Evolutionary conservation across 2,888 invertebrate species (phyloP).

Genomic region (Mayetiola destructor): DNA sequence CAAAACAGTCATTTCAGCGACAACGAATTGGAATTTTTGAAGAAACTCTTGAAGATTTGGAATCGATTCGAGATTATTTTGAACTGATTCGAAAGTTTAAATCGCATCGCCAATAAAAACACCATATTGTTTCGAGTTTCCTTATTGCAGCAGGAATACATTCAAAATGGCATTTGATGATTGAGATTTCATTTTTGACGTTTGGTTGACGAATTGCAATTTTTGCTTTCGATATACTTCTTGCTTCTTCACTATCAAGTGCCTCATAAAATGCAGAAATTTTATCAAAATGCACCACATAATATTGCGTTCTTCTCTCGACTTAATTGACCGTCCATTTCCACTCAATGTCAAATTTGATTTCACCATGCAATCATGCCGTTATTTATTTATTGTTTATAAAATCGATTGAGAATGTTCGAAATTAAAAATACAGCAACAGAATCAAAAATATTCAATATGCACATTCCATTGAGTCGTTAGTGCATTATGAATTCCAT

Average conservation of each 20-base stretch:
- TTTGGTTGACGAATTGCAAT: not conserved
- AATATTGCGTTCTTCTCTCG: too few relatives aligned
- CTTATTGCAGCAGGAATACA: not conserved
- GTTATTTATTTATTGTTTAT: too few relatives aligned
- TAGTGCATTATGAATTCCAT: too few relatives aligned
- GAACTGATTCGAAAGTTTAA: not conserved
- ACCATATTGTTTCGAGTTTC: not conserved
- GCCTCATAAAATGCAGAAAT: not conserved
- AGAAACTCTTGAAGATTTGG: not conserved
- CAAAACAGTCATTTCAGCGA: not conserved
- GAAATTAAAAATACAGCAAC: too few relatives aligned
- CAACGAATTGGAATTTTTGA: not conserved
- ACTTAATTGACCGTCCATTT: too few relatives aligned
- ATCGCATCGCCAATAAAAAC: not conserved
- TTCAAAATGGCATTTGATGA: not conserved
- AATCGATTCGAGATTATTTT: not conserved
- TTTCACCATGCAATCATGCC: too few relatives aligned
- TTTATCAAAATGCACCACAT: not conserved
- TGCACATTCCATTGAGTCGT: too few relatives aligned
- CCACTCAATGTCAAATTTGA: too few relatives aligned
- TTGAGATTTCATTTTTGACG: not conserved
- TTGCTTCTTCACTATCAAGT: not conserved
- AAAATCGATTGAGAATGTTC: too few relatives aligned
- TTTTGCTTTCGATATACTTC: not conserved
- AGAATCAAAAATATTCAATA: too few relatives aligned